Percentiles rank a stretch among this genome's conserved stretches.
phyloP scores from a whole-genome alignment of 2,888 invertebrate species.

The Gandaritis pyraliata region DNA sequence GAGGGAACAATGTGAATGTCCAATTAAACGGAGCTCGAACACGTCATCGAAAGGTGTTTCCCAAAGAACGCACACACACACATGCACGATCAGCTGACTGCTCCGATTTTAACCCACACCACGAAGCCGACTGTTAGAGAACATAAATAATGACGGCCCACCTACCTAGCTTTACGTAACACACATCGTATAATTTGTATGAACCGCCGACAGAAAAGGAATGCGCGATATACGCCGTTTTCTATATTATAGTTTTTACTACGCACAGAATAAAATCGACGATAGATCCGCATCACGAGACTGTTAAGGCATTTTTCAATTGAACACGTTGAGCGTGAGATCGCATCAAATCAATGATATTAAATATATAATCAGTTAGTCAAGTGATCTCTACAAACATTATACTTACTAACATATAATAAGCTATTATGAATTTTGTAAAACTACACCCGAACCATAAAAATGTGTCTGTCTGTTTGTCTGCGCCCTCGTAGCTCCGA shows the following conservation, averaged over 20 bases:
- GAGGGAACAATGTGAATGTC: constrained; percentile 81
- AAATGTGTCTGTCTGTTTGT: too few species aligned
- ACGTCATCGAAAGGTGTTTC: constrained; percentile 85
- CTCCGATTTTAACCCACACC: constrained; percentile 84
- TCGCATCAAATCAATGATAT: constrained; percentile 61
- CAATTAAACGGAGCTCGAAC: constrained; percentile 82
- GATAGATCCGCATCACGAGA: constrained; percentile 55
- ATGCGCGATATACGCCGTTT: constrained; percentile 75
- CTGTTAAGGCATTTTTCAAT: constrained; percentile 66
- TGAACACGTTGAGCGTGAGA: constrained; percentile 63
- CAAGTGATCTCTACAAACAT: constrained; percentile 16
- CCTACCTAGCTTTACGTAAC: constrained; percentile 82
- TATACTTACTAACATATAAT: constrained; percentile 4
- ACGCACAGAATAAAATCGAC: constrained; percentile 66
- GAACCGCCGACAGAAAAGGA: constrained; percentile 72
- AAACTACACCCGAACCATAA: too few species aligned
- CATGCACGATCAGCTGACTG: constrained; percentile 80
- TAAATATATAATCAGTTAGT: constrained; percentile 48
- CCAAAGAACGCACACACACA: constrained; percentile 81
- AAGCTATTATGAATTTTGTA: too few species aligned
- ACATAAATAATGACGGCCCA: constrained; percentile 84
- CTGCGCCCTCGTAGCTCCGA: too few species aligned
- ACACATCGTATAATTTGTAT: constrained; percentile 82
- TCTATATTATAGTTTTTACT: constrained; percentile 72
- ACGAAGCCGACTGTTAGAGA: constrained; percentile 80